Evolutionary conservation across 2,113 vertebrate genomes (phyloP), one percentile per base, ranked within the genome.

Genomic region (Eptesicus fuscus): DNA sequence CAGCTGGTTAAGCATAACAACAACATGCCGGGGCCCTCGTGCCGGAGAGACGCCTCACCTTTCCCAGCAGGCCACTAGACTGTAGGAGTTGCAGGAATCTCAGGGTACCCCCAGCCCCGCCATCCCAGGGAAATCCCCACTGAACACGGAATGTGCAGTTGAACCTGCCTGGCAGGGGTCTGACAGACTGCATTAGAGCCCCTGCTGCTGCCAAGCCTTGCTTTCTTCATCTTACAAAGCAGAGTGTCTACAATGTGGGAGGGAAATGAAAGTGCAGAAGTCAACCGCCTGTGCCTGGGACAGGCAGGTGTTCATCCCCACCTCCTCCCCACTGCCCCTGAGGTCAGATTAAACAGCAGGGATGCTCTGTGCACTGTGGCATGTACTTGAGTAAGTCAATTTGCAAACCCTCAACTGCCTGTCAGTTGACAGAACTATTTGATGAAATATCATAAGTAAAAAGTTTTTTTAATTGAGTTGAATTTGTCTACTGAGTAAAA

Each of bases 1-100:
- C 22, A 84, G 92, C 86, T 95, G 80, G 74, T 96, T 95, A 97
- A 96, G 96, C 92, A 77, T 90, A 94, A 95, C 95, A 96, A 94
- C 96, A 93, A 96, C 94, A 94, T 87, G 90, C 61, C 80, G 71
- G 47, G 78, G 87, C 79, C 69, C 87, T 89, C 74, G 93, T 49
- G 67, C 65, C 83, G 93, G 80, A 94, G 87, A 84, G 94, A 96
- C 92, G 96, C 67, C 96, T 94, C 94, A 73, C 90, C 93, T 94
- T 96, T 76, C 92, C 80, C 88, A 85, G 88, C 80, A 94, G 94
- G 92, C 12, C 67, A 78, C 84, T 82, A n/a, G 94, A 89, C 35
- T 67, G 83, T 83, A 16, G 14, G 63, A 86, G 79, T 82, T 93
- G 59, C 92, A 87, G 92, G 71, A 92, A 96, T 94, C 44, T 92